Conservation (phyloP, 2,888 invertebrate genomes). For the Napeogenes inachia region DNA sequence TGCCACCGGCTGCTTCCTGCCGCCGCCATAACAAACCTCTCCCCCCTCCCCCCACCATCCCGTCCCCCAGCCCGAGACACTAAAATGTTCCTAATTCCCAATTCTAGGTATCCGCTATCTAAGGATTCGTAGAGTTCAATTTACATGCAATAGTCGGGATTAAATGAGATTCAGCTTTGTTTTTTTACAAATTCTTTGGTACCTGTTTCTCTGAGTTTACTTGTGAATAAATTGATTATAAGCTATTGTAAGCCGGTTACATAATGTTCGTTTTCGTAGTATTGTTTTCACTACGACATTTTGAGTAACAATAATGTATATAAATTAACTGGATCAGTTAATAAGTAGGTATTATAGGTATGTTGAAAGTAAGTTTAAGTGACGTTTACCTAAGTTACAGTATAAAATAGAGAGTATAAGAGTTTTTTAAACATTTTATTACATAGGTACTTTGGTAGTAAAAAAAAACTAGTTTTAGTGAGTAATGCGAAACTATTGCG, state of each 20-base stretch:
- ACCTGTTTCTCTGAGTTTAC: conserved; percentile 2
- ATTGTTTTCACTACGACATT: too few relatives aligned
- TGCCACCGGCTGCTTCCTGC: conserved; percentile 69
- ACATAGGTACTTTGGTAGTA: too few relatives aligned
- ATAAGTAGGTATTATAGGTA: too few relatives aligned
- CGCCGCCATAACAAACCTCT: conserved; percentile 72
- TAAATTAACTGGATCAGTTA: too few relatives aligned
- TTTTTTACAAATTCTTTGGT: conserved; percentile 7
- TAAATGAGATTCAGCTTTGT: conserved; percentile 10
- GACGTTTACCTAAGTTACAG: too few relatives aligned
- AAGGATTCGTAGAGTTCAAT: conserved; percentile 28
- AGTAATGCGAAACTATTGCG: too few relatives aligned
- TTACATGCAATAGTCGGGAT: conserved; percentile 22
- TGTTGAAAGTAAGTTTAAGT: too few relatives aligned
- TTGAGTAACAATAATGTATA: too few relatives aligned
- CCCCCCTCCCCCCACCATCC: conserved; percentile 48
- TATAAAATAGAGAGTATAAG: too few relatives aligned
- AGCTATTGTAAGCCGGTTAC: neutral
- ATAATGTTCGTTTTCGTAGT: neutral
- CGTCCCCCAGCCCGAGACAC: conserved; percentile 35
- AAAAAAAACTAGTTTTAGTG: too few relatives aligned
- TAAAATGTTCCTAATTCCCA: conserved; percentile 35
- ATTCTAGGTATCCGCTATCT: conserved; percentile 32
- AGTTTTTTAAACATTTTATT: too few relatives aligned
- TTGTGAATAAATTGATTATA: conserved; percentile 2